Evolutionary conservation across 2,888 invertebrate species (phyloP), one percentile per base, ranked within the genome.

Genomic region (Epinotia brunnichana): DNA sequence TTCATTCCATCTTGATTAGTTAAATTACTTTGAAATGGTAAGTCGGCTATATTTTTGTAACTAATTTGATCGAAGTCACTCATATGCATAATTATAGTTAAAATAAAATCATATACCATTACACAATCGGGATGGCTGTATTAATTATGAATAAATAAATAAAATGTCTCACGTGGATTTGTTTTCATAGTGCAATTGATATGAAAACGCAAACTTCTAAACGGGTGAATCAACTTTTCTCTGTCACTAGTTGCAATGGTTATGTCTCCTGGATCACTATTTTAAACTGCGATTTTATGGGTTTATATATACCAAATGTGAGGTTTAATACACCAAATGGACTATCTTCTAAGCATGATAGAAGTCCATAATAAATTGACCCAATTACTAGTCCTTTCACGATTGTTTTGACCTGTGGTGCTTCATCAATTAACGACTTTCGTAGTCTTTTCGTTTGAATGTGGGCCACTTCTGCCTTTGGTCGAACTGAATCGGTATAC

Each of bases 51-150:
- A 71, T 76, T 77, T 24, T 74, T 73, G 56, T 76, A 78, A 79
- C 77, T 74, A 80, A 80, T 83, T 83, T 84, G 83, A 82, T 84
- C 84, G 82, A 78, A 76, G 75, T 74, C 75, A 74, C 77, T 70
- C 74, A 77, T 79, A 81, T 81, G 82, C 81, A 81, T 80, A 79
- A 75, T 79, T 81, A 56, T 24, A 78, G 78, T 78, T 71, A 78
- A 77, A 77, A 78, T 79, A 82, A 21, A 54, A 54, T 48, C 35
- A 35, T 19, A 75, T 75, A 76, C 78, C 81, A 76, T 62, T 74
- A 73, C 63, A 74, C 54, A 75, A 19, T 44, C 48, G 24, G n/a
- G 48, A 21, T 24, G 21, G 60, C 15, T 70, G 56, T 15, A 11
- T 69, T 39, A 35, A 29, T 17, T 63, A 19, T 29, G 21, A 48